These are phyloP conservation scores for Heterochromis multidens DNA, from an alignment of 2,113 vertebrate genomes.

Conservation along the genomic window DNA sequence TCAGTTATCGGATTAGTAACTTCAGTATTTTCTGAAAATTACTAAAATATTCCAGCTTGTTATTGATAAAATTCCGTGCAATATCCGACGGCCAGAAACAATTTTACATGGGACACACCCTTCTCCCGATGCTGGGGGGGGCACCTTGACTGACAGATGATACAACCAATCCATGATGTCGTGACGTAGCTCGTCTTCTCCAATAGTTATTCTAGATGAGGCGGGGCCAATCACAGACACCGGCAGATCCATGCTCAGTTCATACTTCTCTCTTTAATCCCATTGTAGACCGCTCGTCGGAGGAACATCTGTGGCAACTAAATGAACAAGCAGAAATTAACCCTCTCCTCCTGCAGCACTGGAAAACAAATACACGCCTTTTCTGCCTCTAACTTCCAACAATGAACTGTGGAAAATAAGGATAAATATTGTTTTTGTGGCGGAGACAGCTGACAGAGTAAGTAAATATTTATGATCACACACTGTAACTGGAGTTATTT, in stretches of 20 bases:
- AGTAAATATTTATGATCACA: neutral
- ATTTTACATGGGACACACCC: neutral
- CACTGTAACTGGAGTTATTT: neutral
- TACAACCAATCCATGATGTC: conserved; percentile 7
- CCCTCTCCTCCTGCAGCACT: neutral
- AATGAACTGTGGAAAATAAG: neutral
- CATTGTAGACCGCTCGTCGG: too few relatives aligned
- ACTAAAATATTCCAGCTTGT: neutral
- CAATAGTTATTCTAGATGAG: conserved; percentile 25
- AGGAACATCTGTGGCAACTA: neutral
- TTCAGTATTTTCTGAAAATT: neutral
- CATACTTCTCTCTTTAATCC: too few relatives aligned
- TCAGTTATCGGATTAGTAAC: neutral
- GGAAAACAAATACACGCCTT: neutral
- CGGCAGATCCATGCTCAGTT: neutral
- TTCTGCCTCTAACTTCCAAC: neutral
- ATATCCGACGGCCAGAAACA: neutral
- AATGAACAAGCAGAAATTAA: neutral
- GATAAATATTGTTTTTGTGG: neutral
- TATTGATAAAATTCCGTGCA: neutral
- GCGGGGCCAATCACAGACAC: neutral
- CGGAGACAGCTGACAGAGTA: neutral
- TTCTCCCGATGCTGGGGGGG: neutral
- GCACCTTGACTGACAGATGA: neutral
- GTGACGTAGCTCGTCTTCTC: neutral